phyloP scores from a whole-genome alignment of 2,113 vertebrate species.

The Sinocyclocheilus anophthalmus region DNA sequence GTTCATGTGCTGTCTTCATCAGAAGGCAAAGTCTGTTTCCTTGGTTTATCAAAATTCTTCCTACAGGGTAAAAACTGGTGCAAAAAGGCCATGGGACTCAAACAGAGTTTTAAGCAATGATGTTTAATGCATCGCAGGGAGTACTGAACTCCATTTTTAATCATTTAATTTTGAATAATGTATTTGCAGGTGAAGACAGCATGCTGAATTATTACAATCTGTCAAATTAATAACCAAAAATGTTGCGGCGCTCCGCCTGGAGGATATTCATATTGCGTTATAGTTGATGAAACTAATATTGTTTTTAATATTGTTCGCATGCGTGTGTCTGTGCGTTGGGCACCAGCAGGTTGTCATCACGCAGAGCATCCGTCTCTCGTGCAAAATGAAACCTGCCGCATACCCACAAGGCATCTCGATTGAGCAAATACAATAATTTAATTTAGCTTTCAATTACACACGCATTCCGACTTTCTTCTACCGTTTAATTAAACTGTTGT shows the following conservation, averaged over 20 bases:
- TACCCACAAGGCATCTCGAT: conserved; percentile 67
- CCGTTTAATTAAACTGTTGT: conserved; percentile 72
- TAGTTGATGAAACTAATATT: conserved; percentile 34
- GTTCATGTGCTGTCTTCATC: background rate
- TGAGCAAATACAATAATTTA: conserved; percentile 73
- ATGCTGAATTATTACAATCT: conserved; percentile 31
- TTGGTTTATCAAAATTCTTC: background rate
- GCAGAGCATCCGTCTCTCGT: conserved; percentile 59
- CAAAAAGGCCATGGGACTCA: background rate
- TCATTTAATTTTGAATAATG: conserved; percentile 34
- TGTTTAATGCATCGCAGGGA: conserved; percentile 5
- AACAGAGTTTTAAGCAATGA: background rate
- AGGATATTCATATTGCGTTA: conserved; percentile 34
- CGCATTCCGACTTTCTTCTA: conserved; percentile 61
- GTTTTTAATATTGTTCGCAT: conserved; percentile 35
- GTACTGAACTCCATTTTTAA: conserved; percentile 17
- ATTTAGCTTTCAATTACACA: conserved; percentile 72
- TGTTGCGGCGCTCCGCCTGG: background rate
- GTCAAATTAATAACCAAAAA: conserved; percentile 43
- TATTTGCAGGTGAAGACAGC: conserved; percentile 28
- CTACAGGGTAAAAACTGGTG: background rate
- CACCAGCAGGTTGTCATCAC: conserved; percentile 6
- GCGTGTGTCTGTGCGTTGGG: background rate
- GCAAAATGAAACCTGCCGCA: conserved; percentile 62
- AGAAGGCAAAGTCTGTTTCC: background rate